These are phyloP conservation scores for Diabrotica undecimpunctata DNA, from an alignment of 1,140 invertebrate genomes.

Conservation along the genomic window DNA sequence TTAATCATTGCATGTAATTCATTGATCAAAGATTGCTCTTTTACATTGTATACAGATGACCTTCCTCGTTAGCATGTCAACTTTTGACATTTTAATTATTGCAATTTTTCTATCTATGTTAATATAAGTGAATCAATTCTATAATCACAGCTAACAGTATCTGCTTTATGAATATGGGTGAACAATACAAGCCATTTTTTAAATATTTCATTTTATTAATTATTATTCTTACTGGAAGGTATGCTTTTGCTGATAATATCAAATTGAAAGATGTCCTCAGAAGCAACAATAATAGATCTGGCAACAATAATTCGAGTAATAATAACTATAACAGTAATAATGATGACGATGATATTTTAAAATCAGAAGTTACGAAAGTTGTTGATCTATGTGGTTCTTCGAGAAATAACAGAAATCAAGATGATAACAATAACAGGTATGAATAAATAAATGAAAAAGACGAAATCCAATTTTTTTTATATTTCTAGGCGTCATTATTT, in stretches of 20 bases:
- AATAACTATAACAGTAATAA: constrained; percentile 19
- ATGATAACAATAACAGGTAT: constrained; percentile 14
- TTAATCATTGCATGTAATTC: no score
- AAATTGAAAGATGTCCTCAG: constrained; percentile 23
- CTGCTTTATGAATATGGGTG: no score
- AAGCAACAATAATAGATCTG: constrained; percentile 13
- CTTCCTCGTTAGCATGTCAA: no score
- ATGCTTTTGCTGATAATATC: constrained; percentile 14
- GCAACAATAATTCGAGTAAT: constrained; percentile 7
- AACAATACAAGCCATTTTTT: no score
- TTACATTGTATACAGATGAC: no score
- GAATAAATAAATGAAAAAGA: neutral
- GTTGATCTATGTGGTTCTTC: constrained; percentile 24
- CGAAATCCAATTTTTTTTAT: no score
- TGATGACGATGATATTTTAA: constrained; percentile 22
- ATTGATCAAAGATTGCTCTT: no score
- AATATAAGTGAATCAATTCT: no score
- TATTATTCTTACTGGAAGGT: neutral
- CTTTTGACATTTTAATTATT: no score
- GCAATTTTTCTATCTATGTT: no score
- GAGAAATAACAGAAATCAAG: neutral
- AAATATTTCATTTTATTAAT: neutral
- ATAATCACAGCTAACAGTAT: no score
- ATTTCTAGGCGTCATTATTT: no score
- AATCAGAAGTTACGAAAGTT: constrained; percentile 24